Base-by-base conservation (phyloP, 2,113 vertebrate species). In the Merops nubicus region DNA sequence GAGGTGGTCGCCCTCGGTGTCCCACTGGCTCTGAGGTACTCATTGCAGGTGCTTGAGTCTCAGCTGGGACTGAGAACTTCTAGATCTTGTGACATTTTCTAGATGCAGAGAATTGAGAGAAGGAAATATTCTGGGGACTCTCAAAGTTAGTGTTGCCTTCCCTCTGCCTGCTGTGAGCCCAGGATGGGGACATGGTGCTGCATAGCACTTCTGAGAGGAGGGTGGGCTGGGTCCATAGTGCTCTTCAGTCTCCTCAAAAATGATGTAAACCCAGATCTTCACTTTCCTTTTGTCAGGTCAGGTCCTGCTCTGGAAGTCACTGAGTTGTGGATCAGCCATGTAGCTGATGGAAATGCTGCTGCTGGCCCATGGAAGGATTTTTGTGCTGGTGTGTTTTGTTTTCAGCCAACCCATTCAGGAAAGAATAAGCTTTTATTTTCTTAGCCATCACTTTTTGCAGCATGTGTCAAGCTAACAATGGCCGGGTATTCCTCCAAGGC, bases 401-500 rank as follows among this genome's bases (percentile, higher is more conserved):
- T 89, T 48, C 57, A 94, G 59, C 50, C 88, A 89, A 62, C 26
- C 34, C 42, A 54, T 42, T 70, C 38, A 86, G 54, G 72, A 90
- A 93, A 92, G 54, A 96, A 88, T 86, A 91, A 92, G 64, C 63
- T 70, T 91, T 89, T 89, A 34, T 93, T 91, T 91, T 85, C 74
- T 88, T 90, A 62, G 59, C 62, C 34, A 48, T 88, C 65, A 45
- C 53, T 80, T 95, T 67, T 76, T 88, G 75, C 34, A 80, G 78
- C 62, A 31, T 79, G 33, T 88, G 65, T 79, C 78, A 76, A 50
- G 70, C 42, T 90, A 85, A 93, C 88, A 96, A 85, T 90, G 78
- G 33, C 64, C 40, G 67, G 67, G 62, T 96, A 85, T 93, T 91
- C 63, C 88, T 89, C 74, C 1, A 5, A 93, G 85, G 70, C 84